A percentile compares a stretch with the other conserved stretches of the same genome.
Conservation (phyloP, 2,888 invertebrate genomes). For the Thymelicus lineola region DNA sequence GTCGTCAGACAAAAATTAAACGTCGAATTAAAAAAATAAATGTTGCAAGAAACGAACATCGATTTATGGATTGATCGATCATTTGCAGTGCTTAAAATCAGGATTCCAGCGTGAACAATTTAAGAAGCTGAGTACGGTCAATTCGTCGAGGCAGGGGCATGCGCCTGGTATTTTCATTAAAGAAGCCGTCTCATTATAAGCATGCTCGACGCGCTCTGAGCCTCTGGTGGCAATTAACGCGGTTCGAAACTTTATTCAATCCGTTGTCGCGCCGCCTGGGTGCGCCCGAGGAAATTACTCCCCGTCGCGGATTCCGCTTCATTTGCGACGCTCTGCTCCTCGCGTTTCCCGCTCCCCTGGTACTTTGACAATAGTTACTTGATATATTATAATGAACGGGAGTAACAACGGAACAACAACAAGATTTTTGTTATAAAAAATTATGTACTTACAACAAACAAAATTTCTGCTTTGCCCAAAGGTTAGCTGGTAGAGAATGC, state of each 20-base stretch:
- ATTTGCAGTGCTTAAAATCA: conserved; percentile 18
- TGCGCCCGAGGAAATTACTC: conserved; percentile 62
- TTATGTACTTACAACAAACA: too few species aligned
- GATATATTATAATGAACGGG: conserved; percentile 15
- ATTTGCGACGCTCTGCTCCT: conserved; percentile 55
- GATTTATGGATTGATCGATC: conserved; percentile 26
- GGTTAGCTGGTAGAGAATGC: too few species aligned
- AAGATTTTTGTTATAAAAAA: background rate
- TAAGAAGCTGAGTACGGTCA: conserved; percentile 19
- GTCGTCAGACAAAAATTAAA: conserved; percentile 5
- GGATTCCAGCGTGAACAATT: conserved; percentile 23
- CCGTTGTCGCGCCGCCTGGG: conserved; percentile 54
- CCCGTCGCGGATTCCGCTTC: conserved; percentile 63
- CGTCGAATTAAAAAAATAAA: background rate
- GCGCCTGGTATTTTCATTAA: conserved; percentile 78
- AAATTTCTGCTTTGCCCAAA: too few species aligned
- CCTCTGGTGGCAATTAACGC: conserved; percentile 74
- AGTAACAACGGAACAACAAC: background rate
- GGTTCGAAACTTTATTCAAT: conserved; percentile 76
- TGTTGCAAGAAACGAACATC: conserved; percentile 14
- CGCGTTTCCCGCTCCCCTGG: conserved; percentile 49
- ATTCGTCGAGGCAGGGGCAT: conserved; percentile 45
- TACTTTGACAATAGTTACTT: conserved; percentile 45
- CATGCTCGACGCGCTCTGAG: conserved; percentile 63
- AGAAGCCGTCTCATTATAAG: conserved; percentile 80